Percentiles rank a stretch among this genome's conserved stretches.
phyloP scores from a whole-genome alignment of 1,140 invertebrate species.

The Lepidurus couesii region DNA sequence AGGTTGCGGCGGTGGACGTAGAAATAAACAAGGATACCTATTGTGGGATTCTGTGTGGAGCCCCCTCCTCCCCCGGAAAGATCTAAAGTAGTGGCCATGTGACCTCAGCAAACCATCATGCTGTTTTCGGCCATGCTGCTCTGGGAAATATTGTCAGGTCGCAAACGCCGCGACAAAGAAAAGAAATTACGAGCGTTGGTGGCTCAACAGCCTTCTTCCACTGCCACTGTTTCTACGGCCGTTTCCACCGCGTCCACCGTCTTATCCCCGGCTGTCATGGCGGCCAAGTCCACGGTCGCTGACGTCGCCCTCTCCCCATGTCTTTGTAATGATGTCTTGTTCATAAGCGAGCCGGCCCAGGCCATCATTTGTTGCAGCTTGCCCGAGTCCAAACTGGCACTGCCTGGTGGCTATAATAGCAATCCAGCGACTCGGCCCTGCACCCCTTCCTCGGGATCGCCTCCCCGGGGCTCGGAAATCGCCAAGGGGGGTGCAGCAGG shows the following conservation, averaged over 20 bases:
- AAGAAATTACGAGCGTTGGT: constrained; percentile 15
- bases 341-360: not conserved
- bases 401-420: not conserved
- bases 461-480: no score
- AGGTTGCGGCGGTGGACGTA: no score
- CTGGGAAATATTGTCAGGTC: constrained; percentile 30
- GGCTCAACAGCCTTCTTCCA: not conserved
- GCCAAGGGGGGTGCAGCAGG: not conserved
- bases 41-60: not conserved
- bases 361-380: not conserved
- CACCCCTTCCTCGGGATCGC: not conserved
- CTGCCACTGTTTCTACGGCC: not conserved
- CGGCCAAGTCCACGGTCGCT: not conserved
- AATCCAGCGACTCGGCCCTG: not conserved
- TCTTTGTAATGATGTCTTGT: not conserved
- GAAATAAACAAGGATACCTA: not conserved
- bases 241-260: not conserved
- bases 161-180: constrained; percentile 24
- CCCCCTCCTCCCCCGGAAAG: not conserved
- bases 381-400: not conserved
- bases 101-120: not conserved
- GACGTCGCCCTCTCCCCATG: not conserved
- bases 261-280: not conserved
- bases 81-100: not conserved
- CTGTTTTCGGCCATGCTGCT: constrained; percentile 27